phyloP scores from a whole-genome alignment of 2,113 vertebrate species.

The Gobius niger region DNA sequence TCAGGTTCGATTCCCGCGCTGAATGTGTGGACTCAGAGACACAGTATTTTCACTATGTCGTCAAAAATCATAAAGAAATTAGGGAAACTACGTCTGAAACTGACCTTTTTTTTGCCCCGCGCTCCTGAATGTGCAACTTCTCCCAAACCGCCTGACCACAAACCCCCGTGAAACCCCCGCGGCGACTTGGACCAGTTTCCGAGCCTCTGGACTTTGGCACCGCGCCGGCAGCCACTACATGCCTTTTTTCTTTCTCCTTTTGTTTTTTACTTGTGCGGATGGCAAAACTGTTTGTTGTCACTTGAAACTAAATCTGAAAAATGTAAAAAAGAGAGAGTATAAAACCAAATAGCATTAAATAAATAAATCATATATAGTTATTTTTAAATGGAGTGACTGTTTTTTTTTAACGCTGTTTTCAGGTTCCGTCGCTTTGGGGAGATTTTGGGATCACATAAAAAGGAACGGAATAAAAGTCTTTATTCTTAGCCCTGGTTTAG shows the following conservation, averaged over 20 bases:
- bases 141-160: neutral
- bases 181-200: neutral
- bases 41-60: too few species aligned
- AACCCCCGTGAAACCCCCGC: neutral
- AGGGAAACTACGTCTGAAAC: too few species aligned
- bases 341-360: conserved; percentile 9
- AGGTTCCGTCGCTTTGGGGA: conserved; percentile 17
- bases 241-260: conserved; percentile 36
- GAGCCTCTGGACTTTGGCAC: neutral
- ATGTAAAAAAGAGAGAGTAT: neutral
- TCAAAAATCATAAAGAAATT: too few species aligned
- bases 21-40: too few species aligned
- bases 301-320: conserved; percentile 8
- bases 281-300: conserved; percentile 20
- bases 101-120: too few species aligned
- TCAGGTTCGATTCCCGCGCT: too few species aligned
- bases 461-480: too few species aligned
- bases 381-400: conserved; percentile 8
- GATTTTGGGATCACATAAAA: conserved; percentile 10
- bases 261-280: conserved; percentile 25
- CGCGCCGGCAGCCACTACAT: conserved; percentile 8
- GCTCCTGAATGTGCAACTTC: neutral
- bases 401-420: conserved; percentile 1
- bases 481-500: too few species aligned
- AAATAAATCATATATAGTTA: conserved; percentile 17